These are phyloP conservation scores for Cephus nigrinus DNA, from an alignment of 2,888 invertebrate species.

Conservation along the genomic window DNA sequence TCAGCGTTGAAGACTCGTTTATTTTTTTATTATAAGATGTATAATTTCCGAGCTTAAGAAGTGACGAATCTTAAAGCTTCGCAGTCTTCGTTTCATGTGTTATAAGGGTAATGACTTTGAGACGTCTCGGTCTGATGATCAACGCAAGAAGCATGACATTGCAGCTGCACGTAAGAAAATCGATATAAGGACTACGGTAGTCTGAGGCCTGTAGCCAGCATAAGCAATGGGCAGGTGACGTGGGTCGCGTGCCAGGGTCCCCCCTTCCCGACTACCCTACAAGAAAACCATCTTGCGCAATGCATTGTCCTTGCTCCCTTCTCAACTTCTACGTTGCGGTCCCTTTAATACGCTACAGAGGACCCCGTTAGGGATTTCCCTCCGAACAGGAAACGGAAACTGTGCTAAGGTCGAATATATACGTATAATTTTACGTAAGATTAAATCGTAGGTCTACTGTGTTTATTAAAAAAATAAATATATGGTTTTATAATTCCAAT, in stretches of 20 bases:
- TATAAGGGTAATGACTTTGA: conserved; percentile 43
- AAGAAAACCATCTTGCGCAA: conserved; percentile 62
- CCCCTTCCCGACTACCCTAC: conserved; percentile 40
- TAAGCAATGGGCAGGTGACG: conserved; percentile 58
- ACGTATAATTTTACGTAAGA: not conserved
- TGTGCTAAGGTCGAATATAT: not conserved
- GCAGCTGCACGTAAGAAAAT: conserved; percentile 58
- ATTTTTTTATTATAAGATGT: not conserved
- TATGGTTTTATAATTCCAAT: not conserved
- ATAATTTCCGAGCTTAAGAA: not conserved
- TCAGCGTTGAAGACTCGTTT: not conserved
- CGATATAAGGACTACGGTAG: conserved; percentile 47
- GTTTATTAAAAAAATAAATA: not conserved
- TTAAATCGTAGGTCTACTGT: not conserved
- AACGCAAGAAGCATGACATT: conserved; percentile 44
- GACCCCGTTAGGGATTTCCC: not conserved
- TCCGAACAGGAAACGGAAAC: not conserved
- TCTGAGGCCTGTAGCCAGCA: conserved; percentile 18
- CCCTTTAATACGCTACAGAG: conserved; percentile 46
- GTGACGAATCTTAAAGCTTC: conserved; percentile 53
- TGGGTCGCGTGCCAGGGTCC: conserved; percentile 64
- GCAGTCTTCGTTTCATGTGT: conserved; percentile 47
- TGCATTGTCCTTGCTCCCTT: conserved; percentile 48
- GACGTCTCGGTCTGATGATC: conserved; percentile 54
- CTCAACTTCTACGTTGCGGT: conserved; percentile 47